Evolutionary conservation across 2,113 vertebrate species (phyloP).

Genomic region (Macroglossus sobrinus): DNA sequence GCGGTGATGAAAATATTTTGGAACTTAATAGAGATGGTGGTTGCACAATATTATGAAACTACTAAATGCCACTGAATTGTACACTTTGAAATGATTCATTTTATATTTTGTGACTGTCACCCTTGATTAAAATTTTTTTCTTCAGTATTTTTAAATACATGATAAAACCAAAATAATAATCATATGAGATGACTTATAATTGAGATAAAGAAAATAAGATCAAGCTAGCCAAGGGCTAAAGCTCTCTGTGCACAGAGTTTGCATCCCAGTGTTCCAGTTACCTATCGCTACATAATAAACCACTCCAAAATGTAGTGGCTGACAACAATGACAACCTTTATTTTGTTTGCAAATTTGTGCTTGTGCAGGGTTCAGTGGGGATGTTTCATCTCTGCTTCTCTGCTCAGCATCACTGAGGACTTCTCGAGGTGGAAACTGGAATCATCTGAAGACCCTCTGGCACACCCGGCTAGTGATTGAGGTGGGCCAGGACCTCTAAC

Average conservation of each 20-base stretch:
- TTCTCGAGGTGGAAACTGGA: background rate
- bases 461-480: background rate
- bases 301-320: background rate
- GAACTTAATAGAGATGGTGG: background rate
- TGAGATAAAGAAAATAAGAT: background rate
- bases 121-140: background rate
- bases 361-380: rapidly evolving
- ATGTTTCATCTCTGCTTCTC: background rate
- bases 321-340: background rate
- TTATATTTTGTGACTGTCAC: background rate
- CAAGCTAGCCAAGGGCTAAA: background rate
- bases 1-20: background rate
- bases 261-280: rapidly evolving
- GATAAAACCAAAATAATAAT: background rate
- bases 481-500: background rate
- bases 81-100: background rate
- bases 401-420: background rate
- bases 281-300: background rate
- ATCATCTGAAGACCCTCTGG: rapidly evolving
- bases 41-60: no score
- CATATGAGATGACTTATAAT: background rate
- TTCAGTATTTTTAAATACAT: background rate
- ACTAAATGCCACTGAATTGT: background rate
- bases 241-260: rapidly evolving
- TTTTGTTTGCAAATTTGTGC: background rate